Conservation (phyloP, 2,797 vertebrate species). For the Prionace glauca region DNA sequence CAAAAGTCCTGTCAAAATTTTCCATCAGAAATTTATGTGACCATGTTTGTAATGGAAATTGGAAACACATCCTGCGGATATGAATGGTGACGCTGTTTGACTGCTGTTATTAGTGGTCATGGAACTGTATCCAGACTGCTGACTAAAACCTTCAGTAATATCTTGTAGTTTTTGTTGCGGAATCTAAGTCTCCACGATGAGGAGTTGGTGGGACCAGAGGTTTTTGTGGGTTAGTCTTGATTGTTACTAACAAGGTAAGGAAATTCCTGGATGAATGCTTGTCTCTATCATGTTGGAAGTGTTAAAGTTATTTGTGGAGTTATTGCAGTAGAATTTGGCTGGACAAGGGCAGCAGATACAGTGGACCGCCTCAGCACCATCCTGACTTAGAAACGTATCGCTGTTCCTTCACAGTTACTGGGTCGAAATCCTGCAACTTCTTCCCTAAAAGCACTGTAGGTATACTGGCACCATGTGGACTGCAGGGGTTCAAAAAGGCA, state of each 20-base stretch:
- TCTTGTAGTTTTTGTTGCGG: not conserved
- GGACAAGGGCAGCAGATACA: too few relatives aligned
- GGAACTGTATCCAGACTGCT: not conserved
- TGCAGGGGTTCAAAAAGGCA: too few relatives aligned
- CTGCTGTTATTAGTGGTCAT: not conserved
- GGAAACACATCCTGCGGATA: not conserved
- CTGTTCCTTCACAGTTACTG: too few relatives aligned
- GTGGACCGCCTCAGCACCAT: too few relatives aligned
- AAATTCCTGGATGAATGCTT: not conserved
- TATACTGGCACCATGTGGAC: too few relatives aligned
- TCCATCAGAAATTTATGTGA: not conserved
- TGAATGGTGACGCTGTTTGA: not conserved
- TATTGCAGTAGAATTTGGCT: not conserved
- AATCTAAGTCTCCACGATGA: not conserved
- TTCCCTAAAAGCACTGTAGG: too few relatives aligned
- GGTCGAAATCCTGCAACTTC: too few relatives aligned
- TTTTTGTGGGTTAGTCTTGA: not conserved
- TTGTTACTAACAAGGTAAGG: not conserved
- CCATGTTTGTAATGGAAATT: not conserved
- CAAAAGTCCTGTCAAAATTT: not conserved
- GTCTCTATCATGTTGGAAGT: not conserved
- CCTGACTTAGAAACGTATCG: too few relatives aligned
- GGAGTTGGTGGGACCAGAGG: too few relatives aligned
- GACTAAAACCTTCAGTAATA: not conserved
- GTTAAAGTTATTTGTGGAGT: not conserved